phyloP scores from a whole-genome alignment of 2,797 vertebrate species.

The Cuniculus paca region DNA sequence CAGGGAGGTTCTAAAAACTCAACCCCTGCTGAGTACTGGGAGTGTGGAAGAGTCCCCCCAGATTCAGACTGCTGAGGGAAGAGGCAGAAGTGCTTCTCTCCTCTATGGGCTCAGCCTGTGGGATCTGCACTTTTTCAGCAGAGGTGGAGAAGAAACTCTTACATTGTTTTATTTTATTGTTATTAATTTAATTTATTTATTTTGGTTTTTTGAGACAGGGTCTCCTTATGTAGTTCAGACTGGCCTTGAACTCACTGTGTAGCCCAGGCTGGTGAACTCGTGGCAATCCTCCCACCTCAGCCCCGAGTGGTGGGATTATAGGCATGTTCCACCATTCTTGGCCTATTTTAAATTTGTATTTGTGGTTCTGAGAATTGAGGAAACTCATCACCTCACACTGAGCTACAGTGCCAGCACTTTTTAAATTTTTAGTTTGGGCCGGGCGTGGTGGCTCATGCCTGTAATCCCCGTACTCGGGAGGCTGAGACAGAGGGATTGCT shows the following conservation, averaged over 20 bases:
- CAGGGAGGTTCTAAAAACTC: neutral
- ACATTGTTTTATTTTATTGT: neutral
- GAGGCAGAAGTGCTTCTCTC: neutral
- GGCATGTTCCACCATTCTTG: neutral
- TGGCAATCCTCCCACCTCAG: neutral
- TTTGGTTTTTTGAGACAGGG: neutral
- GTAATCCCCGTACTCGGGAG: too few relatives aligned
- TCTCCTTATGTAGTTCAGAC: neutral
- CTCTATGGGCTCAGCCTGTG: neutral
- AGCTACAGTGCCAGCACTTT: neutral
- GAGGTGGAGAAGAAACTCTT: neutral
- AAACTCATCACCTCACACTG: neutral
- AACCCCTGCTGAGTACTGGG: neutral
- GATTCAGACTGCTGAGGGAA: neutral
- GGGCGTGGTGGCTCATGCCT: too few relatives aligned
- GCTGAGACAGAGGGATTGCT: too few relatives aligned
- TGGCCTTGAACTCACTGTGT: neutral
- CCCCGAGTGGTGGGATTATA: neutral
- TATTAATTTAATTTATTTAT: neutral
- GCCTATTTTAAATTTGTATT: neutral
- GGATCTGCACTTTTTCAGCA: neutral
- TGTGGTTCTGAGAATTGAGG: neutral
- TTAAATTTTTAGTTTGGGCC: too few relatives aligned
- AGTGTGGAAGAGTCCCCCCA: neutral
- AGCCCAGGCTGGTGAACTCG: too few relatives aligned